These are phyloP conservation scores for Halcyon senegalensis DNA, from an alignment of 2,113 vertebrate species.

Conservation along the genomic window DNA sequence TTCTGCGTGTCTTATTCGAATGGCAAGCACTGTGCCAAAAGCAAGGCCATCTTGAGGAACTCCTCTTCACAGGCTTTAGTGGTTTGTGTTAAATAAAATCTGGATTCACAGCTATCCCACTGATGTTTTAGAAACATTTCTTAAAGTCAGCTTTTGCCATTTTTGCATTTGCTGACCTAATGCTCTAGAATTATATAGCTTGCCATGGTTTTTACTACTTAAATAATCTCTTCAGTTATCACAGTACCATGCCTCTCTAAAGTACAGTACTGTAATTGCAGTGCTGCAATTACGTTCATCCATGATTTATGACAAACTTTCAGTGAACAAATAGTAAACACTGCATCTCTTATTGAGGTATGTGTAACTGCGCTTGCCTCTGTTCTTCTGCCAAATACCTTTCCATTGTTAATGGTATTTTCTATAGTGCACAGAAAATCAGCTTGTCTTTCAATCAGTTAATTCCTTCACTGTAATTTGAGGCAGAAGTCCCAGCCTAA, in stretches of 20 bases:
- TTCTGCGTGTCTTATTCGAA: not conserved
- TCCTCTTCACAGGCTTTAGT: not conserved
- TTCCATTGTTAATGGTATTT: not conserved
- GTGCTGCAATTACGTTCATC: not conserved
- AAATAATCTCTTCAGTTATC: not conserved
- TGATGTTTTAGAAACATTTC: not conserved
- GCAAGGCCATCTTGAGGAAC: not conserved
- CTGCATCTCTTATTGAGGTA: not conserved
- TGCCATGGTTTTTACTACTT: not conserved
- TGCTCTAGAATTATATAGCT: not conserved
- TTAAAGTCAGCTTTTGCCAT: not conserved
- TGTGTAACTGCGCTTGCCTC: not conserved
- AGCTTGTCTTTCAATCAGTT: not conserved
- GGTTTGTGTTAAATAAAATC: constrained; percentile 9
- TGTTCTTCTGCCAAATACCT: not conserved
- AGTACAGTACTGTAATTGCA: not conserved
- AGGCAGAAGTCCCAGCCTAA: not conserved
- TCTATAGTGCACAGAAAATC: not conserved
- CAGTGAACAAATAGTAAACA: not conserved
- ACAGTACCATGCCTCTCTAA: not conserved
- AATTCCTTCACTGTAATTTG: not conserved
- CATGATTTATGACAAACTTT: not conserved
- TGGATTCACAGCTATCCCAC: not conserved
- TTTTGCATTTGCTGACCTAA: constrained; percentile 12
- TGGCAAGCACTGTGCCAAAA: not conserved